Evolutionary conservation across 1,140 invertebrate genomes (phyloP).

Genomic region (Magallana ariakensis): DNA sequence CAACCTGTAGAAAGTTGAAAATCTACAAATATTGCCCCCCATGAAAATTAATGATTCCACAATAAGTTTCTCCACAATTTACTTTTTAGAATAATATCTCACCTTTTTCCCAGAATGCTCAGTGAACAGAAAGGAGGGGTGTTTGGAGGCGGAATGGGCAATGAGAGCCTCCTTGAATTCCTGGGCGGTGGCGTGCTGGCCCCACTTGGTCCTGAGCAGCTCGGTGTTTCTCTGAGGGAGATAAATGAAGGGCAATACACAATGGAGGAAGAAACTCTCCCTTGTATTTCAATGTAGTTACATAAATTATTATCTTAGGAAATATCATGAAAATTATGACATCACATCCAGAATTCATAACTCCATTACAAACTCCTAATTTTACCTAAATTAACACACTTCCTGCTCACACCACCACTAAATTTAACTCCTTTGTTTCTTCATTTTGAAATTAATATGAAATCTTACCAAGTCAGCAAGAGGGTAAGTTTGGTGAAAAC

Average conservation of each 20-base stretch:
- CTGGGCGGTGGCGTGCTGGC: constrained; percentile 67
- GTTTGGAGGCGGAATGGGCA: constrained; percentile 67
- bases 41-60: too few species aligned
- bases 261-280: neutral
- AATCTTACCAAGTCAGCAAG: constrained; percentile 72
- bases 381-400: too few species aligned
- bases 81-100: neutral
- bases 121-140: constrained; percentile 71
- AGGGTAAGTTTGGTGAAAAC: constrained; percentile 61
- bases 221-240: constrained; percentile 68
- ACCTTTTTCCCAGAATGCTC: constrained; percentile 65
- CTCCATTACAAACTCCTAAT: neutral
- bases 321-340: too few species aligned
- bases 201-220: constrained; percentile 60
- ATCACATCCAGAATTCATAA: neutral
- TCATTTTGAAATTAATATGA: neutral
- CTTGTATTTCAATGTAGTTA: too few species aligned
- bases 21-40: too few species aligned
- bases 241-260: neutral
- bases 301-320: too few species aligned
- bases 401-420: too few species aligned
- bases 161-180: constrained; percentile 72
- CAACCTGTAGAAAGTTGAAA: too few species aligned
- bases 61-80: too few species aligned
- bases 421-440: too few species aligned